Evolutionary conservation across 30 jellyfish, hydroid and myxozoan genomes (phyloP).

Genomic region (Mastigias papua): DNA sequence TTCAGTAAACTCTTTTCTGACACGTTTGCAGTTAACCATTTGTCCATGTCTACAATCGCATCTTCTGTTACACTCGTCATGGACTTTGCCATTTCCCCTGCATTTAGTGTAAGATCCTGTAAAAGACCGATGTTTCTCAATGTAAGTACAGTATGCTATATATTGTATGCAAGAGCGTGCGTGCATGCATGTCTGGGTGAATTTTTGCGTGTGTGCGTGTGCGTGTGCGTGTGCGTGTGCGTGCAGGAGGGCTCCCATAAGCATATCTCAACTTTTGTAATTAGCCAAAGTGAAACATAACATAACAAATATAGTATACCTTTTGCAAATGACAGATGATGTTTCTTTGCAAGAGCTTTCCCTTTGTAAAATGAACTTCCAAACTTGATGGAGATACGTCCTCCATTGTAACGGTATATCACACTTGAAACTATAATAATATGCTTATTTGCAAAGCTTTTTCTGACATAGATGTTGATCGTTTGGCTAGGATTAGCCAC

Average conservation of each 20-base stretch:
- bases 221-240: too few species aligned
- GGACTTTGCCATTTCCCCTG: slow-evolving; percentile 8
- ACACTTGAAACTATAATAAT: not conserved
- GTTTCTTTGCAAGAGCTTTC: too few species aligned
- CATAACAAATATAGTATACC: too few species aligned
- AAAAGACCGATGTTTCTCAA: too few species aligned
- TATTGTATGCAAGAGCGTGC: too few species aligned
- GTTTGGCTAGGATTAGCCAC: not conserved
- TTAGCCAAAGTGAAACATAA: too few species aligned
- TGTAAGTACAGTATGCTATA: too few species aligned
- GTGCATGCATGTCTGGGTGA: too few species aligned
- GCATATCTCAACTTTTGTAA: too few species aligned
- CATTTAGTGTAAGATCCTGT: slow-evolving; percentile 35
- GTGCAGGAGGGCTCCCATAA: too few species aligned
- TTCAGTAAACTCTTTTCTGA: slow-evolving; percentile 73
- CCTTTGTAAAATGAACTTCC: not conserved
- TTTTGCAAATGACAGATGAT: too few species aligned
- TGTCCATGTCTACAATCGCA: slow-evolving; percentile 66
- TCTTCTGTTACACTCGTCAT: slow-evolving; percentile 66
- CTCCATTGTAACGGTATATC: not conserved
- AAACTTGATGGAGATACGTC: not conserved
- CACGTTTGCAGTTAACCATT: slow-evolving; percentile 61
- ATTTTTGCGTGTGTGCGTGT: too few species aligned
- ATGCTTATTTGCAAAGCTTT: not conserved
- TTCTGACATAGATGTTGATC: not conserved